These are phyloP conservation scores for Sphaerophoria rueppellii DNA, from an alignment of 2,888 invertebrate species.

Conservation along the genomic window DNA sequence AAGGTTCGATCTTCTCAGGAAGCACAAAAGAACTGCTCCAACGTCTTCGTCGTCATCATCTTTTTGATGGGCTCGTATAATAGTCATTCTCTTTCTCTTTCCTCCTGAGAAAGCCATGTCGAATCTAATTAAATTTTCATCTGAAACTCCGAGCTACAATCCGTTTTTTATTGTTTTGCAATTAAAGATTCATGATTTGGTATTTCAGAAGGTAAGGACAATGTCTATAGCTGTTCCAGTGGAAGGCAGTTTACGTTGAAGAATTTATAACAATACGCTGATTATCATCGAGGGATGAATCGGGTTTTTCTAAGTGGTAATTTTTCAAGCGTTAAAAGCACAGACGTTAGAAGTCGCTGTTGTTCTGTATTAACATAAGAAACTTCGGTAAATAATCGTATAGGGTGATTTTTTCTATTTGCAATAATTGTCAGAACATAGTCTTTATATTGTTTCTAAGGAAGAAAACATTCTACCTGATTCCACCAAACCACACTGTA, in stretches of 20 bases:
- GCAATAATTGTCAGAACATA: too few relatives aligned
- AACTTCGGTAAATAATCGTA: slow-evolving; percentile 3
- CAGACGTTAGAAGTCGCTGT: slow-evolving; percentile 1
- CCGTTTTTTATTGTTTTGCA: slow-evolving; percentile 47
- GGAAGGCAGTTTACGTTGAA: slow-evolving; percentile 46
- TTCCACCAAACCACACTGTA: slow-evolving; percentile 8
- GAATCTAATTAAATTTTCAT: slow-evolving; percentile 66
- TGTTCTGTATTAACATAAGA: too few relatives aligned
- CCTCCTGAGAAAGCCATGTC: slow-evolving; percentile 39
- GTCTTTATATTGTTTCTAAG: too few relatives aligned
- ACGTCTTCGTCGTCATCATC: background rate
- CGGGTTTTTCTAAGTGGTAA: slow-evolving; percentile 7
- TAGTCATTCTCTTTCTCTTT: background rate
- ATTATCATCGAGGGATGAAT: slow-evolving; percentile 55
- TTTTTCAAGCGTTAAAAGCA: slow-evolving; percentile 6
- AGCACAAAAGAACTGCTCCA: background rate
- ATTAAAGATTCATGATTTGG: slow-evolving; percentile 63
- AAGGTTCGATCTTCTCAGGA: slow-evolving; percentile 13
- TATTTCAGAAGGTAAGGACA: slow-evolving; percentile 13
- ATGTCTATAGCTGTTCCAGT: slow-evolving; percentile 5
- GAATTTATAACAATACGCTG: slow-evolving; percentile 49
- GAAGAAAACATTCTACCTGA: too few relatives aligned
- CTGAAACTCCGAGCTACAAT: slow-evolving; percentile 50
- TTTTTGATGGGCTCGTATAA: slow-evolving; percentile 1
- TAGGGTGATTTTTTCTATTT: too few relatives aligned